phyloP scores from a whole-genome alignment of 2,113 vertebrate species.

The rat (Rattus norvegicus) region GRCr8 NC_086020.1:37569501-37570000 shows the following conservation, averaged over 20 bases:
- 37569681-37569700: slow-evolving; percentile 53
- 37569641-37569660: slow-evolving; percentile 62
- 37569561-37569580: slow-evolving; percentile 45
- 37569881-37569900: not conserved
- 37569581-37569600: slow-evolving; percentile 53
- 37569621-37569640: slow-evolving; percentile 50
- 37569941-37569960: slow-evolving; percentile 72
- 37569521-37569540: slow-evolving; percentile 35
- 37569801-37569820: slow-evolving; percentile 25
- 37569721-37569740: slow-evolving; percentile 32
- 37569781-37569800: not conserved
- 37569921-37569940: slow-evolving; percentile 74
- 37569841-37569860: not conserved
- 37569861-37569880: slow-evolving; percentile 15
- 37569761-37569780: not conserved
- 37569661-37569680: slow-evolving; percentile 51
- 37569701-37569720: slow-evolving; percentile 60
- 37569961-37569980: slow-evolving; percentile 69
- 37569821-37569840: not conserved
- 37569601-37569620: slow-evolving; percentile 38
- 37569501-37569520: slow-evolving; percentile 37
- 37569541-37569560: slow-evolving; percentile 44
- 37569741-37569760: not conserved
- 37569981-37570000: slow-evolving; percentile 70
- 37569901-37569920: slow-evolving; percentile 55